These are phyloP conservation scores for Notodonta ziczac DNA, from an alignment of 2,888 invertebrate genomes.

Conservation along the genomic window DNA sequence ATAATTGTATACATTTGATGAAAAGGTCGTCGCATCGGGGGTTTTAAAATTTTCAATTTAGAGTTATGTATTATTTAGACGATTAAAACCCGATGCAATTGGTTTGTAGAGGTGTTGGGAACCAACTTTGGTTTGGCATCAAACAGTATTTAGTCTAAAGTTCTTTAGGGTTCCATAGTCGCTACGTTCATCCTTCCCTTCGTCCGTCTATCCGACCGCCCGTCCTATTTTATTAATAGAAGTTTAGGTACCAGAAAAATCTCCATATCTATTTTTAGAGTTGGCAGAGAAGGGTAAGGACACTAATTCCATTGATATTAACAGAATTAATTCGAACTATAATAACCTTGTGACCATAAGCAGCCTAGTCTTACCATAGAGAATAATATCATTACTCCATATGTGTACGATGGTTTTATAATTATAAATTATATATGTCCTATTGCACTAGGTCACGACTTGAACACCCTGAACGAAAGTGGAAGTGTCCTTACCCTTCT, in stretches of 20 bases:
- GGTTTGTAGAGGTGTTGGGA: too few relatives aligned
- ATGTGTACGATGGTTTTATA: not conserved
- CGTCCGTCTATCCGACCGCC: too few relatives aligned
- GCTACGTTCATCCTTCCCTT: too few relatives aligned
- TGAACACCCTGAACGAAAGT: constrained; percentile 12
- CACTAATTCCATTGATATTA: not conserved
- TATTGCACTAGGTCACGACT: constrained; percentile 12
- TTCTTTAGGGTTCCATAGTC: too few relatives aligned
- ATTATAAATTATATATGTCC: constrained; percentile 8
- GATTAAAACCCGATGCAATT: not conserved
- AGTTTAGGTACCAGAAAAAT: too few relatives aligned
- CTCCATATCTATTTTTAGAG: not conserved
- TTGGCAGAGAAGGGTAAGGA: not conserved
- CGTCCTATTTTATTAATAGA: too few relatives aligned
- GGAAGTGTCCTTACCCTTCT: constrained; percentile 13
- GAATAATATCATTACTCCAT: not conserved
- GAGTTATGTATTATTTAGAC: not conserved
- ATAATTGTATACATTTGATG: too few relatives aligned
- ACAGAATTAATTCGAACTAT: not conserved
- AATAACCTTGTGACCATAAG: not conserved
- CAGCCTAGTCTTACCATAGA: not conserved
- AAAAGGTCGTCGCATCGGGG: too few relatives aligned
- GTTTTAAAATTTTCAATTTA: too few relatives aligned
- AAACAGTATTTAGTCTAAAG: too few relatives aligned
- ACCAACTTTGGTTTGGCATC: too few relatives aligned